Base-by-base conservation (phyloP, 2,888 invertebrate genomes). In the Salpingus planirostris region DNA sequence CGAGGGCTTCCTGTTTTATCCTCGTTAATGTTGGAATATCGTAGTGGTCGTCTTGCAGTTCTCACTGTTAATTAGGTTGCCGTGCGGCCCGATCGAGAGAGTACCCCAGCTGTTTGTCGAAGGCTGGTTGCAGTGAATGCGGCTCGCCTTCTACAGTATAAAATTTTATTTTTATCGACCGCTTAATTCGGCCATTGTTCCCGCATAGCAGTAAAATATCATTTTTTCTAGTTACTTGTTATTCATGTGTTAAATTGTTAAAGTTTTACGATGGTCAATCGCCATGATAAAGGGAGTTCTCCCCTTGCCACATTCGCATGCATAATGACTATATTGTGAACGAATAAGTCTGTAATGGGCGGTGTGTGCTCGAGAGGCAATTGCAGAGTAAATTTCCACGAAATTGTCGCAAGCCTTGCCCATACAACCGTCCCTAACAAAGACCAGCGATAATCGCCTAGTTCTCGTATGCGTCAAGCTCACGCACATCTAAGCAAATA, bases 171-270 rank as follows among this genome's bases (percentile, higher is more conserved):
- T 34, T 34, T 25, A 34, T 29, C 27, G 29, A 12, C 13, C 33
- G 25, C 29, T 29, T 25, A 34, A 34, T 29, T 34, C 33, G 33
- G 24, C 27, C 15, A 34, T 34, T 34, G 29, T 34, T 29, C 29
- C 25, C 8, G 11, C 15, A 14, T 24, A 25, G 27, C 28, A 23
- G 27, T 33, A 33, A 28, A 33, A 28, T 28, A 11, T 11, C 11
- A 29, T 34, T 34, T 29, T 34, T 34, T 15, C n/a, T n/a, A 24
- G 24, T 29, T 34, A 34, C 29, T 33, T 33, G 33, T 34, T 34
- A 34, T 34, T 34, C 29, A 34, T 34, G 33, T 29, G 33, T 34
- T 34, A 34, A 34, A 34, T 34, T 34, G 33, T 34, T 28, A 28
- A 25, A 21, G 28, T 28, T 34, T 34, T 29, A 28, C 29, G 13